Base-by-base conservation (phyloP, 2,888 invertebrate genomes). In the Strigamia crassipes region DNA sequence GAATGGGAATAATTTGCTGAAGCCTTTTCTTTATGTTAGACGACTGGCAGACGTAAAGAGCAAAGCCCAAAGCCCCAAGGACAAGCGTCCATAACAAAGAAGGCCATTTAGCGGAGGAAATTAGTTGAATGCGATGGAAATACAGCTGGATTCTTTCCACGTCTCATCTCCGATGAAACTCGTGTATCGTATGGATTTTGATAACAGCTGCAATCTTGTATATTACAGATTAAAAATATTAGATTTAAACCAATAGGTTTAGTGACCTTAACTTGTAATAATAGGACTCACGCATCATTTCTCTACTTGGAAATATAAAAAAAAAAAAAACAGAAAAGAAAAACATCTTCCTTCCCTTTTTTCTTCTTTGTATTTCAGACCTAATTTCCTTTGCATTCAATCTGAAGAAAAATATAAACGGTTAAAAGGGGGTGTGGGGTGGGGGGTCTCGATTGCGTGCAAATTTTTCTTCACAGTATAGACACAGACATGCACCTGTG, bases 11-110 rank as follows among this genome's bases (percentile, higher is more conserved):
- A 73, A 31, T 73, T 73, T 73, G 73, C 15, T 73, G 31, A 31
- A 73, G 73, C 73, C n/a, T 21, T 66, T 73, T 73, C 73, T 73
- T 73, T 73, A 31, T 66, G 23, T 73, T 73, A 73, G 73, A 73
- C 73, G 31, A 73, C 12, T 73, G 73, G 73, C 73, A 73, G 73
- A 73, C 73, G 73, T 27, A 73, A 31, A 73, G 73, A 31, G 73
- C 73, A 73, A 73, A 66, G n/a, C 15, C 73, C 73, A 23, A 73
- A 73, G 23, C 10, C 31, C 73, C 73, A 73, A 73, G 73, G 73
- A 73, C 73, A n/a, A 66, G 23, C 21, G 21, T 21, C 18, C 21
- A 66, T 66, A 66, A 66, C 61, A 66, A 66, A 66, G 61, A 73
- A 27, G 73, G 73, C 31, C 73, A 27, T 73, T 51, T 51, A 51